Percentiles rank a stretch among this genome's conserved stretches.
phyloP scores from a whole-genome alignment of 92 coral and sea anemone species.

The Nematostella vectensis region DNA sequence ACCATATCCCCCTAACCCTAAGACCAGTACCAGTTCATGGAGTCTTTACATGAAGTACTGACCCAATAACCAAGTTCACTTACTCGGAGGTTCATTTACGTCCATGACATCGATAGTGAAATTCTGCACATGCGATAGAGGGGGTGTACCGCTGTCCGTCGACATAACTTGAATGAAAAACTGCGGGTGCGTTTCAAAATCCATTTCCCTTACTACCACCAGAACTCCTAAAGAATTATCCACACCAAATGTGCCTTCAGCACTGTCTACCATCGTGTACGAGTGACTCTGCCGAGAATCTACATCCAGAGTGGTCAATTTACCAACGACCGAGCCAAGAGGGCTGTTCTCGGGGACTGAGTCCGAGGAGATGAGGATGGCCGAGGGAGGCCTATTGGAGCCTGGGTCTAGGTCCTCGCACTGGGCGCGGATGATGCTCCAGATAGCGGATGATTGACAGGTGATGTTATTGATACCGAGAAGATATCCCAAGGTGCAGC shows the following conservation, averaged over 20 bases:
- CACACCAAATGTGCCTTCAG: constrained; percentile 26
- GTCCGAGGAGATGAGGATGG: constrained; percentile 36
- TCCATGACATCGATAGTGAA: constrained; percentile 33
- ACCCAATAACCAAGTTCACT: constrained; percentile 14
- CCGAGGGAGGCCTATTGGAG: constrained; percentile 39
- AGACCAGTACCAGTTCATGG: too few species aligned
- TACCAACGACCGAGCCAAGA: constrained; percentile 29
- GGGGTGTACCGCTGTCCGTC: constrained; percentile 55
- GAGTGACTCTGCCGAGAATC: constrained; percentile 34
- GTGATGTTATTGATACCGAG: constrained; percentile 36
- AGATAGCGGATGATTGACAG: constrained; percentile 52
- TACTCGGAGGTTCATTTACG: constrained; percentile 61
- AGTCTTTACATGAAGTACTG: too few species aligned
- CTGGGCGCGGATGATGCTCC: constrained; percentile 49
- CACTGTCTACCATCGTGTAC: constrained; percentile 37
- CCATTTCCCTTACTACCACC: constrained; percentile 39
- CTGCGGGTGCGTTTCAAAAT: constrained; percentile 44
- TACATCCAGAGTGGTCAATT: constrained; percentile 37
- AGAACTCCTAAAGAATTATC: constrained; percentile 22
- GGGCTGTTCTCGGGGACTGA: constrained; percentile 50
- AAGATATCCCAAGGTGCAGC: constrained; percentile 42
- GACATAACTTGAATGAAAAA: constrained; percentile 28
- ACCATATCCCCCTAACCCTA: too few species aligned
- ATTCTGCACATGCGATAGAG: constrained; percentile 43
- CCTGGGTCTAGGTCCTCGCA: constrained; percentile 38